Evolutionary conservation across 1,140 invertebrate genomes (phyloP), one percentile per base, ranked within the genome.

Genomic region (Drosophila sulfurigaster): DNA sequence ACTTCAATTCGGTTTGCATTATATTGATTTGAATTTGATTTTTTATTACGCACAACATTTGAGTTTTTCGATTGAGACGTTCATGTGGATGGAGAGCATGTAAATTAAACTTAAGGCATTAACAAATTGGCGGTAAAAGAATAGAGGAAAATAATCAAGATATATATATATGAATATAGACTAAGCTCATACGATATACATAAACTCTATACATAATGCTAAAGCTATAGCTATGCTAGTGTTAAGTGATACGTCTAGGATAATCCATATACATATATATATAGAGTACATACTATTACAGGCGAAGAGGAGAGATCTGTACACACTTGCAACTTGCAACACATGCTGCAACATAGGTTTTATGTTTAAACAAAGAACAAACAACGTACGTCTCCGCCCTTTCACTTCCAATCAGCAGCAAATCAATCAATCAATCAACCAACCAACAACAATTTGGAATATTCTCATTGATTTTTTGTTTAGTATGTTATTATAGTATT

Each of bases 181-280:
- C 52, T 66, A 69, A 60, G 57, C 6, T 56, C 66, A 43, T 69
- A 59, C 43, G 51, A 58, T 68, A 68, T 38, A 68, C 64, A 68
- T 68, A 59, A 20, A 25, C 3, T 25, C 43, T 68, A 68, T 11
- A 58, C 46, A 69, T 15, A 56, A 48, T 51, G 48, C 60, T 67
- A 74, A 52, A 56, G 57, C 35, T 59, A 68, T 59, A 68, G 63
- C 60, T 71, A 64, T 64, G 49, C 59, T 81, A 81, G 60, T 48
- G 10, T 68, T 82, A 82, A 83, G 81, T 68, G 62, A 82, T 82
- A 82, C 72, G 63, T 72, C 71, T 43, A 76, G 69, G 57, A 54
- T 43, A 46, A 73, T 52, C 52, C 52, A 66, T 59, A 67, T 73
- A 60, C 48, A 60, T 59, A 60, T 59, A 58, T 52, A 58, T 46